phyloP scores from a whole-genome alignment of 2,113 vertebrate species.

The Eubucco bourcierii region DNA sequence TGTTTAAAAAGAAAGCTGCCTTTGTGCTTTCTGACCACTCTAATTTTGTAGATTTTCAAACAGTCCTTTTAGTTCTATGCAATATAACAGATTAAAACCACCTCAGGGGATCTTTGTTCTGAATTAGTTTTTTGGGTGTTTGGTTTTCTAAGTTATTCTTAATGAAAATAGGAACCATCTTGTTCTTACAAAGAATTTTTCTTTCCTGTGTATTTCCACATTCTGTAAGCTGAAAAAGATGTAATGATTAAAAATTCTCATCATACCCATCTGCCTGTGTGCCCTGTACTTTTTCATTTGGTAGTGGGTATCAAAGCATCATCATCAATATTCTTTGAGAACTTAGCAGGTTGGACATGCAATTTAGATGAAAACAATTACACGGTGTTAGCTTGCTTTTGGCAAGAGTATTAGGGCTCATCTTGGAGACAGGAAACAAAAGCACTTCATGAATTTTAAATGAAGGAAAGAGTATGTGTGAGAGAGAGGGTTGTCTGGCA shows the following conservation, averaged over 20 bases:
- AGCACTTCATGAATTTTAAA: constrained; percentile 78
- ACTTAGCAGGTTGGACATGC: constrained; percentile 70
- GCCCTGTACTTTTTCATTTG: constrained; percentile 63
- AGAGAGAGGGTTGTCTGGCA: constrained; percentile 33
- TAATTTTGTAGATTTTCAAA: constrained; percentile 61
- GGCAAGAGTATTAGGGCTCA: constrained; percentile 71
- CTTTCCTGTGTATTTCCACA: neutral
- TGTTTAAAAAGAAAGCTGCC: constrained; percentile 33
- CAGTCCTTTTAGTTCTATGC: neutral
- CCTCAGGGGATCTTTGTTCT: constrained; percentile 54
- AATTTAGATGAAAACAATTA: constrained; percentile 79
- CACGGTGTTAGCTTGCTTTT: constrained; percentile 72
- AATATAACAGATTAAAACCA: constrained; percentile 66
- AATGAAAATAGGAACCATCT: constrained; percentile 53
- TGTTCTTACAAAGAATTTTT: constrained; percentile 34
- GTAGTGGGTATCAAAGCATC: constrained; percentile 67
- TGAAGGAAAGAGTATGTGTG: constrained; percentile 14
- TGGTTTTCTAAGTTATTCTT: constrained; percentile 29
- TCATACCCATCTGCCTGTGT: constrained; percentile 26
- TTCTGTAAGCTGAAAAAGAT: constrained; percentile 18
- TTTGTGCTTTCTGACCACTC: constrained; percentile 55
- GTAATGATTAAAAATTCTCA: constrained; percentile 64
- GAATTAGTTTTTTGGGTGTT: constrained; percentile 33
- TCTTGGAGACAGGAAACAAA: constrained; percentile 74
- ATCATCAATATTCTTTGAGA: constrained; percentile 72